Base-by-base conservation (phyloP, 2,888 invertebrate genomes). In the Pheosia tremula region DNA sequence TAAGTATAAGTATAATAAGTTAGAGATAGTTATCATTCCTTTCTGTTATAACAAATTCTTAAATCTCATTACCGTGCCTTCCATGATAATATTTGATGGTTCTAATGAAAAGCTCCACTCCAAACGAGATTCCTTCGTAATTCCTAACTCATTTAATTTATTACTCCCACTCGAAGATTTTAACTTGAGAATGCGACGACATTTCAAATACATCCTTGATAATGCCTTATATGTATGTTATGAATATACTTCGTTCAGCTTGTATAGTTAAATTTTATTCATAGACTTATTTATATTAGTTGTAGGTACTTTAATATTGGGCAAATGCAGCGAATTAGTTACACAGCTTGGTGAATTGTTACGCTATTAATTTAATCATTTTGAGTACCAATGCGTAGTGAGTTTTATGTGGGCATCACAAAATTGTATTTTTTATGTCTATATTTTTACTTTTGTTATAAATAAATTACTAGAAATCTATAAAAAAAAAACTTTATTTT, bases 401-500 rank as follows among this genome's bases (percentile, higher is more conserved):
- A 24, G 24, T 24, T 24, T n/a, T n/a, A n/a, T n/a, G n/a, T n/a
- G n/a, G n/a, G 24, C 24, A 11, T 58, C 6, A 45, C 43, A 9
- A 45, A 45, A 45, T 45, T 45, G 43, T 39, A 41, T 41, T 41
- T 41, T 45, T 10, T 45, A 45, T 45, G 3, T 10, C 10, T 56
- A 68, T 38, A 10, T 59, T 61, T 61, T 49, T 1, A 41, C 57
- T 13, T 57, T 64, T 62, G 64, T 43, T 56, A 50, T 59, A 39
- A 53, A 49, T 24, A 50, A 50, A 24, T 24, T 5, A 47, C 5
- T n/a, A 47, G 4, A 4, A 47, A n/a, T 47, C 47, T 47, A n/a
- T 9, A 43, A 9, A 43, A 43, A 43, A 43, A 9, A 43, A 43
- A 9, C 10, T 7, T 41, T 41, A 41, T 8, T 43, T 4, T 43